Conservation (phyloP, 2,113 vertebrate species). For the Pheucticus melanocephalus region DNA sequence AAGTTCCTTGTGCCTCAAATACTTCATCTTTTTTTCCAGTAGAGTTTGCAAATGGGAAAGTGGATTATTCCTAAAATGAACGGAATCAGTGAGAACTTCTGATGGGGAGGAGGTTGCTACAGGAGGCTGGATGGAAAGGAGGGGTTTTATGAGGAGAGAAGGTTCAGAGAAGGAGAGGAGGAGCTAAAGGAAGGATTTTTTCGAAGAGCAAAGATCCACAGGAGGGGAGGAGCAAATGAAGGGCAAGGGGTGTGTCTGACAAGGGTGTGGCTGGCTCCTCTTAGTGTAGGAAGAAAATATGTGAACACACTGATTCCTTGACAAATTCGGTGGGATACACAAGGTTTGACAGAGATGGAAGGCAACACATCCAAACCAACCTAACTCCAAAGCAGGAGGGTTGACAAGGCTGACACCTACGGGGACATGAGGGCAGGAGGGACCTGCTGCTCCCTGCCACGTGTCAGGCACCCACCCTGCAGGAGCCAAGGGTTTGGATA, state of each 20-base stretch:
- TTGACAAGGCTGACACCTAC: not conserved
- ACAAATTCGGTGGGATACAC: not conserved
- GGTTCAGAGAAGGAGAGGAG: not conserved
- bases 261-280: not conserved
- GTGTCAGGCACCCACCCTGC: fast-evolving
- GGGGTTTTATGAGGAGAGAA: not conserved
- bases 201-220: not conserved
- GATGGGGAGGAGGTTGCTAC: not conserved
- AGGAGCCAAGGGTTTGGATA: not conserved
- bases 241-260: not conserved
- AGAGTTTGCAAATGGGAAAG: not conserved
- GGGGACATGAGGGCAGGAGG: not conserved
- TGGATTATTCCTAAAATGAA: not conserved
- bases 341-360: not conserved
- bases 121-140: not conserved
- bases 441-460: not conserved
- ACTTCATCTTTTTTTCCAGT: not conserved
- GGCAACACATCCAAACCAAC: not conserved
- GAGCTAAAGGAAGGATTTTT: not conserved
- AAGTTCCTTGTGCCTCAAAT: not conserved
- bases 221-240: not conserved
- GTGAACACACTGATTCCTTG: not conserved
- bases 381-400: not conserved
- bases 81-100: not conserved
- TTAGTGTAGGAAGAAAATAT: not conserved